Evolutionary conservation across 2,113 vertebrate genomes (phyloP).

Genomic region (Eretmochelys imbricata): DNA sequence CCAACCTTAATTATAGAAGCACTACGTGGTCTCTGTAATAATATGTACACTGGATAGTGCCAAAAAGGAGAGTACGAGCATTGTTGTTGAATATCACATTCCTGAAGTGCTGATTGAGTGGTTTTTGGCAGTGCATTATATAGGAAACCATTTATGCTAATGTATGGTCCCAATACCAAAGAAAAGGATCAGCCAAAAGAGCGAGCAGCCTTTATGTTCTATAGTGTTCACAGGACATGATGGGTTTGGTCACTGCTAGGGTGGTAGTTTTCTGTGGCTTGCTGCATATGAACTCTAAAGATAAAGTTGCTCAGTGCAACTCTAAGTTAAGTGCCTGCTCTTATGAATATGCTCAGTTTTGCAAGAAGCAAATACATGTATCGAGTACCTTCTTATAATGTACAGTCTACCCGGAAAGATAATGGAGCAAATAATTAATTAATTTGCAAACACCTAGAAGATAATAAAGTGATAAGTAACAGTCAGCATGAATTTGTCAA

Average conservation of each 20-base stretch:
- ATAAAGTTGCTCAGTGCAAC: neutral
- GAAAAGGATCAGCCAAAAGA: neutral
- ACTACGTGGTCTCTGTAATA: neutral
- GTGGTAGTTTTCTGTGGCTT: neutral
- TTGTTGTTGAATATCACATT: neutral
- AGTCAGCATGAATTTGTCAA: too few species aligned
- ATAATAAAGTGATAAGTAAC: too few species aligned
- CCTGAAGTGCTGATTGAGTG: neutral
- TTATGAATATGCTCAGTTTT: neutral
- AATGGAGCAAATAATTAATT: too few species aligned
- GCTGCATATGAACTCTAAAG: neutral
- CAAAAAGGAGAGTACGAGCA: neutral
- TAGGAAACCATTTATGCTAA: neutral
- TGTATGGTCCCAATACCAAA: neutral
- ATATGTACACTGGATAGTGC: neutral
- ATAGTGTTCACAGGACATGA: neutral
- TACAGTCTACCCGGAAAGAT: too few species aligned
- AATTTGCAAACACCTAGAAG: too few species aligned
- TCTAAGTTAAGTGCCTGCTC: neutral
- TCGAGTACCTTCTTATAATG: neutral
- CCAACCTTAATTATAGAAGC: neutral
- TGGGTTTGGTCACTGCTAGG: neutral
- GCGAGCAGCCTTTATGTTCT: neutral
- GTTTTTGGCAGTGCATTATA: neutral
- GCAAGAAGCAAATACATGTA: neutral